Evolutionary conservation across 2,797 vertebrate species (phyloP).

Genomic region (Bucorvus abyssinicus): DNA sequence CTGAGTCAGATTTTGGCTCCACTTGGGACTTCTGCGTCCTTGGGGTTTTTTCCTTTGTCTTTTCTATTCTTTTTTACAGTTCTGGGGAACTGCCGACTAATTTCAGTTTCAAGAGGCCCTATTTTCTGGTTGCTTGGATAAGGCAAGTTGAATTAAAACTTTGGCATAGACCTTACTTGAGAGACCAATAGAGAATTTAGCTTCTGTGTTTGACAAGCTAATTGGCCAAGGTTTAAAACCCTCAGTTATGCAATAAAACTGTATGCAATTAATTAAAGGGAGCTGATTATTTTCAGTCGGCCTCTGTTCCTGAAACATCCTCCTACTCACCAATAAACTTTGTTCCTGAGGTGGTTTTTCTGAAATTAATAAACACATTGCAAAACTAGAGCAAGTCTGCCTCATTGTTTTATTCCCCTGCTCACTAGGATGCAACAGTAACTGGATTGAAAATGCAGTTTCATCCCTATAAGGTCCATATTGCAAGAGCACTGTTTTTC

Average conservation of each 20-base stretch:
- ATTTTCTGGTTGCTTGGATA: conserved; percentile 30
- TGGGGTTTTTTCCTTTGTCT: neutral
- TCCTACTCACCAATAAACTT: conserved; percentile 65
- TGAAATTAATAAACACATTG: conserved; percentile 55
- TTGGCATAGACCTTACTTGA: conserved; percentile 30
- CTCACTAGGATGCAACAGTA: neutral
- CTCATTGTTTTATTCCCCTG: neutral
- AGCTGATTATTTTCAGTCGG: conserved; percentile 65
- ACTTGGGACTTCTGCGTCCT: neutral
- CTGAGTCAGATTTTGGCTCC: neutral
- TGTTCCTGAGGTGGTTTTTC: conserved; percentile 39
- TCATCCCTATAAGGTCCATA: neutral
- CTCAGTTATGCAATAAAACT: conserved; percentile 74
- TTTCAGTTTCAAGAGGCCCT: conserved; percentile 22
- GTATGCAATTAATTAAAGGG: conserved; percentile 71
- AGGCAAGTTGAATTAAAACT: conserved; percentile 45
- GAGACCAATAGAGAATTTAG: conserved; percentile 59
- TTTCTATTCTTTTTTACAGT: neutral
- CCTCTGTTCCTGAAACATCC: conserved; percentile 59
- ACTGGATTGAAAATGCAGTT: neutral
- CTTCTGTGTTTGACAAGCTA: conserved; percentile 64
- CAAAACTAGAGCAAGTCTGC: neutral
- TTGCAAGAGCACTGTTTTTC: neutral
- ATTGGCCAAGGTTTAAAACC: conserved; percentile 70
- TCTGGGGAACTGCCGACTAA: neutral